Evolutionary conservation across 1,140 invertebrate genomes (phyloP), one percentile per base, ranked within the genome.

Genomic region (Drosophila dunni): DNA sequence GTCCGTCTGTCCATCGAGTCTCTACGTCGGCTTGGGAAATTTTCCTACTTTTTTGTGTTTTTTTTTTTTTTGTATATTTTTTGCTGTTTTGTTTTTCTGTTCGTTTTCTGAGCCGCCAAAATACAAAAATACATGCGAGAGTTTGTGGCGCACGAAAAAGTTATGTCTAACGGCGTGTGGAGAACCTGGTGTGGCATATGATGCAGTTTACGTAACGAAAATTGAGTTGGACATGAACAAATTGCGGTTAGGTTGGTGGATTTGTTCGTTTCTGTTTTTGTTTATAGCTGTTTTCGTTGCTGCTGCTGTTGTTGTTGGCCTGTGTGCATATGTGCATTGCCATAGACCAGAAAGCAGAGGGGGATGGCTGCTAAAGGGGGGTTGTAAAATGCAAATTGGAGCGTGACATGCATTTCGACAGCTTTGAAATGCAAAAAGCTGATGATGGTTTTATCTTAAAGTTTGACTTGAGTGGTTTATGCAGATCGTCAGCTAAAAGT

Each of bases 201-300:
- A 79, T 86, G 83, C 82, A 86, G 79, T 86, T 86, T 86, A 83
- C 82, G 83, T 86, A 88, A 82, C 82, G 79, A 88, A 86, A 86
- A 86, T 86, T 86, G 83, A 86, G 82, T 86, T 86, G 83, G 79
- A 86, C 82, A 88, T 86, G 82, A 82, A 78, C 82, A 79, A 86
- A 86, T 88, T 86, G 83, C 72, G 82, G 82, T 88, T 88, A 78
- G 82, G 54, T 75, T 67, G 81, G 50, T 70, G 66, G 58, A 63
- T 75, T 75, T 74, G 71, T 60, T 57, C 62, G 62, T 48, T 58
- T 67, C 46, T 33, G 42, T 56, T 64, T 63, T 64, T 64, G 44
- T 63, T 61, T 79, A 15, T 53, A 33, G 50, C 34, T n/a, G 50
- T 73, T 50, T 34, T 51, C 33, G 29, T 71, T 65, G 66, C 17